These are phyloP conservation scores for Dasyprocta punctata DNA, from an alignment of 2,113 vertebrate species.

Conservation along the genomic window DNA sequence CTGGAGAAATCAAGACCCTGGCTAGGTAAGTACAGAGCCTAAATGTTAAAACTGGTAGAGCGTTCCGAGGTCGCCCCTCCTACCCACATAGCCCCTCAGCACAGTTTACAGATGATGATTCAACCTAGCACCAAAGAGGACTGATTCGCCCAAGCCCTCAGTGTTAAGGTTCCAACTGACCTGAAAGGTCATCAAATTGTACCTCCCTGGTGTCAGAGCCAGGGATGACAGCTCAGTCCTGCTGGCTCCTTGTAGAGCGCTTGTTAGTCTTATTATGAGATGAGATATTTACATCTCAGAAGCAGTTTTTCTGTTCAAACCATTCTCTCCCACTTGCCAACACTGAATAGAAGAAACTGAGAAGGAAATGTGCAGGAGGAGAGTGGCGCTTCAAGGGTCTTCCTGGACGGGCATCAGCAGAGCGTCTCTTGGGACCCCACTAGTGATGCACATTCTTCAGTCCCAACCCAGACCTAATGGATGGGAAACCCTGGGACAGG, in stretches of 20 bases:
- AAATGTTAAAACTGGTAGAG: background rate
- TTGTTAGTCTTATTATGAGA: background rate
- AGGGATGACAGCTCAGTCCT: background rate
- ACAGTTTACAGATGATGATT: background rate
- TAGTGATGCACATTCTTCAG: background rate
- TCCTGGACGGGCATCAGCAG: background rate
- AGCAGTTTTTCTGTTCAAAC: background rate
- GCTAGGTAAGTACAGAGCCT: background rate
- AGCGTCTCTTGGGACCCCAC: background rate
- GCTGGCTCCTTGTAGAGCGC: background rate
- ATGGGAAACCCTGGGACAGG: background rate
- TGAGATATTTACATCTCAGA: background rate
- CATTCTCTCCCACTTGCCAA: background rate
- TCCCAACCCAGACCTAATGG: background rate
- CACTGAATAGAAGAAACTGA: background rate
- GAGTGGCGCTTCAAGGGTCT: background rate
- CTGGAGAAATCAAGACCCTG: constrained; percentile 26
- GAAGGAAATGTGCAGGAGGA: background rate
- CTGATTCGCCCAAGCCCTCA: background rate
- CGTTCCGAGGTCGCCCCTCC: background rate
- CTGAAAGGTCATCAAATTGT: constrained; percentile 21
- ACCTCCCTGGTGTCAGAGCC: background rate
- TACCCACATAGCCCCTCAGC: background rate
- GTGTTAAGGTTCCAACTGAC: background rate
- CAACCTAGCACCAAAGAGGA: background rate